Conservation (phyloP, 1,140 invertebrate genomes). For the Brachionus angularis region DNA sequence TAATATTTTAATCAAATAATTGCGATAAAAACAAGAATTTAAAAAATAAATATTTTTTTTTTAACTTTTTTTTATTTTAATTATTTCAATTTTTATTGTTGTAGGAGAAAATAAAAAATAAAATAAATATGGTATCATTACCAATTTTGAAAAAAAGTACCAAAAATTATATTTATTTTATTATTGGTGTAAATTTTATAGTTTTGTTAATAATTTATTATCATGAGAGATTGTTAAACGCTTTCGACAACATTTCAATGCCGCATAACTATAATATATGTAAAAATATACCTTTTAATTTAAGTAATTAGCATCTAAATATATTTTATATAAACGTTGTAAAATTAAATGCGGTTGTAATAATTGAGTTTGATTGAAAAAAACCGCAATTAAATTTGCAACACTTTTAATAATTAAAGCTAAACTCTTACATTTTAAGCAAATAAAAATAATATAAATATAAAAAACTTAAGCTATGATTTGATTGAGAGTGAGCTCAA, state of each 20-base stretch:
- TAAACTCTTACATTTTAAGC: background rate
- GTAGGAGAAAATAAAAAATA: no score
- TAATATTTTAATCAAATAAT: no score
- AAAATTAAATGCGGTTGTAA: no score
- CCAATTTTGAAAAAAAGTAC: no score
- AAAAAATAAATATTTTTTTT: no score
- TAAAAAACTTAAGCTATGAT: background rate
- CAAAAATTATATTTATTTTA: slow-evolving; percentile 3
- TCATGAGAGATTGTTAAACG: slow-evolving; percentile 24
- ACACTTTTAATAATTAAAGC: background rate
- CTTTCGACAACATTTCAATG: background rate
- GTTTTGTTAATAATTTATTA: background rate
- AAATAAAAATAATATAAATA: background rate
- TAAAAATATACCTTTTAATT: slow-evolving; percentile 1
- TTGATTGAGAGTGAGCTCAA: slow-evolving; percentile 61
- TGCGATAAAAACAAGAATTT: no score
- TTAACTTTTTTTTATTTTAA: no score
- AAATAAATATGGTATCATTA: no score
- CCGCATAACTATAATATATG: background rate
- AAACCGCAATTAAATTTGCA: background rate
- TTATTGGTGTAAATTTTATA: background rate
- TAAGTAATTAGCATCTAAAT: no score
- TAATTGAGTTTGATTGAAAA: no score
- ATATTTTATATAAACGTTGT: no score
- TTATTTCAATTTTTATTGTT: no score